Evolutionary conservation across 2,888 invertebrate genomes (phyloP), one percentile per base, ranked within the genome.

Genomic region (Tuta absoluta): DNA sequence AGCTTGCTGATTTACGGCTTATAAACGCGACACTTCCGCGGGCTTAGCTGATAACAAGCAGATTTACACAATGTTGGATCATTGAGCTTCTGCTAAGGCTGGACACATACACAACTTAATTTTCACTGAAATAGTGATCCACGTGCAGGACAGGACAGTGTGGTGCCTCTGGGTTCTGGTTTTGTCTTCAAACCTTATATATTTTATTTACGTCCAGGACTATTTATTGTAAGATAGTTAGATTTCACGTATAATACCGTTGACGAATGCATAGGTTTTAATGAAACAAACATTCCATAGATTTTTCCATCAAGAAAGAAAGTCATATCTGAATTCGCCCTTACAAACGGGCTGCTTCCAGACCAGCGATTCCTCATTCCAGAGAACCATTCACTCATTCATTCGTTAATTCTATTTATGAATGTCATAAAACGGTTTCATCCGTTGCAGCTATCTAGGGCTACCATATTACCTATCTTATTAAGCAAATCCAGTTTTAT

Each of bases 1-100:
- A 89, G 86, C 85, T 76, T 68, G 71, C 80, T 88, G 87, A 89
- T 89, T 89, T 89, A 89, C 84, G 85, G 81, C 79, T 81, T 84
- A 84, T 85, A 84, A 88, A 85, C 81, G 82, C 81, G 81, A 84
- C 81, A 86, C 82, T 88, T 88, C 87, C 85, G 84, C 83, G 79
- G 78, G 80, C 79, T 82, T 75, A 77, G 72, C 69, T 74, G 74
- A 23, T 53, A 62, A 24, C 53, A 17, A 41, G 71, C 76, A 80
- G 85, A 82, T 85, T 85, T 83, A 81, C 79, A 78, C 75, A 72
- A 66, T 69, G 53, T 56, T 58, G 60, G 66, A 60, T 57, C 64
- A 67, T 65, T 66, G 65, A 65, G 67, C 66, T 67, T 63, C 64
- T 71, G 64, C 71, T 70, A 71, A 72, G 68, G 68, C 48, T 17